These are phyloP conservation scores for Xenopus laevis DNA, from an alignment of 2,113 vertebrate genomes.

Conservation along the genomic window DNA sequence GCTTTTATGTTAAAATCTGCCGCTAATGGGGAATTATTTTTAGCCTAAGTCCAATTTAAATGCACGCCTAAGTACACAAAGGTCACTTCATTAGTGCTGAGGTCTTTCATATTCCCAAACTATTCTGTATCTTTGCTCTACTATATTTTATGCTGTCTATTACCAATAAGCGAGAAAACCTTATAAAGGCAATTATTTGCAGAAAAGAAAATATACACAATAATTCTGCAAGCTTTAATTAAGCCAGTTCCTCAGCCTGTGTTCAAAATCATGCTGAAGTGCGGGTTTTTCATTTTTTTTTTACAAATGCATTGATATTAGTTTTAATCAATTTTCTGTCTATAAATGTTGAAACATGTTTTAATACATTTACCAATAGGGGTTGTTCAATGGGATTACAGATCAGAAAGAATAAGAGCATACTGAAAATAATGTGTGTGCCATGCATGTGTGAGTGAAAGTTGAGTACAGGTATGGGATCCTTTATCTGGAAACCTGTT, in stretches of 20 bases:
- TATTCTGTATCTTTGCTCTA: slow-evolving; percentile 45
- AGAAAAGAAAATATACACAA: slow-evolving; percentile 72
- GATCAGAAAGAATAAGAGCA: too few relatives aligned
- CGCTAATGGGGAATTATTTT: slow-evolving; percentile 45
- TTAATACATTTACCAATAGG: too few relatives aligned
- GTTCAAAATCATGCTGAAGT: slow-evolving; percentile 54
- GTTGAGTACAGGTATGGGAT: too few relatives aligned
- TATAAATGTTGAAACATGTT: too few relatives aligned
- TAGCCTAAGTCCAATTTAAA: slow-evolving; percentile 51
- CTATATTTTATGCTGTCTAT: slow-evolving; percentile 56
- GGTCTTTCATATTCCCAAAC: slow-evolving; percentile 34
- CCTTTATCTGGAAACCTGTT: too few relatives aligned
- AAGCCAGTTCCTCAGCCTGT: slow-evolving; percentile 73
- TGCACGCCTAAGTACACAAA: slow-evolving; percentile 49
- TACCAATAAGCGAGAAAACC: slow-evolving; percentile 58
- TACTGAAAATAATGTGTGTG: too few relatives aligned
- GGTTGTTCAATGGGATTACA: too few relatives aligned
- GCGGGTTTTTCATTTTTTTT: slow-evolving; percentile 46
- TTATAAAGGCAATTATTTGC: slow-evolving; percentile 70
- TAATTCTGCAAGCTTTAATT: slow-evolving; percentile 78
- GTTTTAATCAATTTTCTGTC: slow-evolving; percentile 46
- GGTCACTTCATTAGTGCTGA: slow-evolving; percentile 49
- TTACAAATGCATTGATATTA: slow-evolving; percentile 51
- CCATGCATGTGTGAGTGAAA: too few relatives aligned
- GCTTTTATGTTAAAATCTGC: slow-evolving; percentile 26